Conservation (phyloP, 2,113 vertebrate species). For the Burhinus bistriatus region DNA sequence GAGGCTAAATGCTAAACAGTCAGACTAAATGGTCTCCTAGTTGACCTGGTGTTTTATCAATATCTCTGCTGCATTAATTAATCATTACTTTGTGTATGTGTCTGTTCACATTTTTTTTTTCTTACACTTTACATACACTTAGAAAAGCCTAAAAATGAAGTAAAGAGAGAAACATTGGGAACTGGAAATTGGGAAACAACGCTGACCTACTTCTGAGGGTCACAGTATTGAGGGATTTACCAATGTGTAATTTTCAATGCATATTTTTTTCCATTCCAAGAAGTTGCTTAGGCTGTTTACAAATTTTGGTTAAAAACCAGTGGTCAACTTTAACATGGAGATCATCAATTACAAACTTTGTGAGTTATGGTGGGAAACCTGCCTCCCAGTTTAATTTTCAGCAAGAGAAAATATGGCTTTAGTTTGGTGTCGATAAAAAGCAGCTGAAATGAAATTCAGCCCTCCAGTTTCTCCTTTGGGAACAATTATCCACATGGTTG, state of each 20-base stretch:
- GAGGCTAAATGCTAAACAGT: neutral
- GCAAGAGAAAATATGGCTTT: neutral
- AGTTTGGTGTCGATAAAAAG: neutral
- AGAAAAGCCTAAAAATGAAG: neutral
- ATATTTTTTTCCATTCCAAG: neutral
- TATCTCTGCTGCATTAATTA: neutral
- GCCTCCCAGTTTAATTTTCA: neutral
- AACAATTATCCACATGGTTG: neutral
- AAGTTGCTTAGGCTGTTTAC: neutral
- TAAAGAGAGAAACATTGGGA: fast-evolving
- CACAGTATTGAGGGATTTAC: neutral
- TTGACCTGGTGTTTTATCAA: neutral
- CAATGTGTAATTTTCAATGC: neutral
- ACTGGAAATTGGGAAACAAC: neutral
- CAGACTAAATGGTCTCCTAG: neutral
- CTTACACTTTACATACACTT: neutral
- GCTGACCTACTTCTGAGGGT: neutral
- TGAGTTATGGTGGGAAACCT: neutral
- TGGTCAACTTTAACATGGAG: neutral
- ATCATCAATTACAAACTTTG: neutral
- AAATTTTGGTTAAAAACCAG: neutral
- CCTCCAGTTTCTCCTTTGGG: neutral
- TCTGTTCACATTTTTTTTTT: neutral
- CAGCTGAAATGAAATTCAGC: neutral
- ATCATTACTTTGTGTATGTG: neutral